A percentile compares a stretch with the other conserved stretches of the same genome.
Evolutionary conservation across 2,797 vertebrate genomes (phyloP).

Genomic region (Pampus argenteus): DNA sequence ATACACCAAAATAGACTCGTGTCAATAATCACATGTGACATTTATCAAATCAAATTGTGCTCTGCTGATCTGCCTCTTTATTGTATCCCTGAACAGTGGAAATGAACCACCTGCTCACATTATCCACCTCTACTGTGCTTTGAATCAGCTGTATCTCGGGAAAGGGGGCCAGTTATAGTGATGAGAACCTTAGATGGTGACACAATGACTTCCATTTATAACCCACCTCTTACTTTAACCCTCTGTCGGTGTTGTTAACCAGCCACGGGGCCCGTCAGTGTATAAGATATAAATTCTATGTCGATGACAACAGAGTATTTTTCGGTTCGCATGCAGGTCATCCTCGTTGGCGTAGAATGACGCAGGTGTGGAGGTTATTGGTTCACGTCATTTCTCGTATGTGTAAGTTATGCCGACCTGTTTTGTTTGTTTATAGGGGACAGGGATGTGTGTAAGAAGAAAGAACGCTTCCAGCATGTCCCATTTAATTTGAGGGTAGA

Average conservation of each 20-base stretch:
- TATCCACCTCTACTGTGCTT: neutral
- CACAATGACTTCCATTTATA: neutral
- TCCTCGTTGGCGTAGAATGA: neutral
- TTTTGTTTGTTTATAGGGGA: neutral
- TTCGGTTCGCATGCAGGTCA: neutral
- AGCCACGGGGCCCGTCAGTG: neutral
- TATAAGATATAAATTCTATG: neutral
- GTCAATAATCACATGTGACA: neutral
- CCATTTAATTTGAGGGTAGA: neutral
- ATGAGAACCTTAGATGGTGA: neutral
- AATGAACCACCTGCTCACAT: neutral
- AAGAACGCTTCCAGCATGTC: neutral
- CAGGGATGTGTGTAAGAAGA: neutral
- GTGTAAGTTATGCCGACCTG: neutral
- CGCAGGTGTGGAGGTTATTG: neutral
- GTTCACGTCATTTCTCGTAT: neutral
- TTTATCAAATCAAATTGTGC: too few relatives aligned
- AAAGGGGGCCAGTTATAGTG: too few relatives aligned
- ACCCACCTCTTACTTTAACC: neutral
- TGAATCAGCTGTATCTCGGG: neutral
- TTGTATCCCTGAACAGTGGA: too few relatives aligned
- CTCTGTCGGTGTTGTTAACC: neutral
- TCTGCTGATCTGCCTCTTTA: neutral
- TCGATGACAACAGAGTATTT: neutral
- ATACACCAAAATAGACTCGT: neutral